These are phyloP conservation scores for Melanchra persicariae DNA, from an alignment of 2,888 invertebrate species.

Conservation along the genomic window DNA sequence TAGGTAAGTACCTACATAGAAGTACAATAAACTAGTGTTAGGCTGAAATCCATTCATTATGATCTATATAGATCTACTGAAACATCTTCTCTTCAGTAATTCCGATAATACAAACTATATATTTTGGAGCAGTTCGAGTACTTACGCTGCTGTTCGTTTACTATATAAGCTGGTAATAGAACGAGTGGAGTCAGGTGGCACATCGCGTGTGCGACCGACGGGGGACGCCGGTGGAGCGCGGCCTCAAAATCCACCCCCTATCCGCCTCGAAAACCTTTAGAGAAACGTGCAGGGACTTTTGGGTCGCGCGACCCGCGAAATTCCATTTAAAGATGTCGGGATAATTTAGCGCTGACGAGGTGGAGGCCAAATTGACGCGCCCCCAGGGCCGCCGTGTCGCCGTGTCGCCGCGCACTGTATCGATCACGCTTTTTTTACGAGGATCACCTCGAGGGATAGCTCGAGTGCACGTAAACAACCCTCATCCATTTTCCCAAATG, in stretches of 20 bases:
- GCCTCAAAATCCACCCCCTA: constrained; percentile 77
- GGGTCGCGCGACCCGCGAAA: constrained; percentile 87
- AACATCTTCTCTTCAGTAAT: not conserved
- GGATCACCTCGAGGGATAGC: constrained; percentile 78
- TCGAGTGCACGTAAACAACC: constrained; percentile 83
- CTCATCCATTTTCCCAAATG: constrained; percentile 78
- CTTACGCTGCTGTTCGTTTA: constrained; percentile 63
- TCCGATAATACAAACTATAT: constrained; percentile 22
- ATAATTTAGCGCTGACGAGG: constrained; percentile 90
- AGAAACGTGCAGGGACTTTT: constrained; percentile 78
- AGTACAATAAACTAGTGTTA: not conserved
- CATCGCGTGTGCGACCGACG: constrained; percentile 79
- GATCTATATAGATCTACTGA: not conserved
- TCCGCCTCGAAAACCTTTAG: constrained; percentile 74
- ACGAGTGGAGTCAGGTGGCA: constrained; percentile 81
- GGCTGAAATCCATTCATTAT: not conserved
- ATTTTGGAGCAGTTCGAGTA: constrained; percentile 48
- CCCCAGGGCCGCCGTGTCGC: constrained; percentile 82
- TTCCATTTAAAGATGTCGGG: constrained; percentile 90
- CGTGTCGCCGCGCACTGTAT: constrained; percentile 81
- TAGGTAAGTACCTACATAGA: not conserved
- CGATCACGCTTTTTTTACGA: constrained; percentile 83
- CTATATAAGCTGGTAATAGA: constrained; percentile 67
- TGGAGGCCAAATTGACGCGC: constrained; percentile 88
- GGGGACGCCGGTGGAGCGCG: constrained; percentile 76